Percentiles rank a stretch among this genome's conserved stretches.
These are phyloP conservation scores for Lacanobia oleracea DNA, from an alignment of 2,888 invertebrate species.

Conservation along the genomic window DNA sequence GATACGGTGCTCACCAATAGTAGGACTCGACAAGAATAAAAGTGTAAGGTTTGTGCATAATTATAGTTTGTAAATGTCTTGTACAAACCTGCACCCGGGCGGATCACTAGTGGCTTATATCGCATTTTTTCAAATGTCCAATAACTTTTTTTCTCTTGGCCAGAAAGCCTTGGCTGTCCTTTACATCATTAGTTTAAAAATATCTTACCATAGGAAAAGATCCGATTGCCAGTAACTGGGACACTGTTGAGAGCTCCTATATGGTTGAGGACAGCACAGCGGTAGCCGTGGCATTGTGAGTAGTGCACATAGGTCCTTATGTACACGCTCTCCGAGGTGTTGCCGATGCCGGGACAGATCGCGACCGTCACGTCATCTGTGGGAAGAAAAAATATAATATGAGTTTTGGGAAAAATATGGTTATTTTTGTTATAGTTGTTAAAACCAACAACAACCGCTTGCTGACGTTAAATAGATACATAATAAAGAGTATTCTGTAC, in stretches of 20 bases:
- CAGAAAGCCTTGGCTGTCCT: neutral
- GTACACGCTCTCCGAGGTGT: slow-evolving; percentile 98
- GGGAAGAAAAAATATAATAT: neutral
- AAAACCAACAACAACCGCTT: too few species aligned
- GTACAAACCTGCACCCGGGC: too few species aligned
- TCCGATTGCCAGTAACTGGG: slow-evolving; percentile 95
- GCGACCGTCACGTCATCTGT: slow-evolving; percentile 96
- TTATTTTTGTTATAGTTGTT: too few species aligned
- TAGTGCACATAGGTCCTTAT: slow-evolving; percentile 98
- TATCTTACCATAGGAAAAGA: slow-evolving; percentile 97
- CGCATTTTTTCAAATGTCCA: too few species aligned
- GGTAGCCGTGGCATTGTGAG: slow-evolving; percentile 97
- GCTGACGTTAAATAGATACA: too few species aligned
- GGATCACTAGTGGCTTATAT: too few species aligned
- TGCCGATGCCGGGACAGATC: slow-evolving; percentile 98
- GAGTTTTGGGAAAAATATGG: neutral
- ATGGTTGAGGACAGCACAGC: slow-evolving; percentile 98
- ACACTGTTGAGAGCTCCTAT: slow-evolving; percentile 97
- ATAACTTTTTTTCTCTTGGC: too few species aligned
- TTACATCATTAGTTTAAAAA: neutral
- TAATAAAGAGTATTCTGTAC: too few species aligned
- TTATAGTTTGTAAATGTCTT: too few species aligned
- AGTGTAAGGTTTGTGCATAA: too few species aligned
- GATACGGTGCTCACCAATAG: neutral
- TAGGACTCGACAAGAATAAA: too few species aligned